Evolutionary conservation across 2,888 invertebrate genomes (phyloP), one percentile per base, ranked within the genome.

Genomic region (Selenia dentaria): DNA sequence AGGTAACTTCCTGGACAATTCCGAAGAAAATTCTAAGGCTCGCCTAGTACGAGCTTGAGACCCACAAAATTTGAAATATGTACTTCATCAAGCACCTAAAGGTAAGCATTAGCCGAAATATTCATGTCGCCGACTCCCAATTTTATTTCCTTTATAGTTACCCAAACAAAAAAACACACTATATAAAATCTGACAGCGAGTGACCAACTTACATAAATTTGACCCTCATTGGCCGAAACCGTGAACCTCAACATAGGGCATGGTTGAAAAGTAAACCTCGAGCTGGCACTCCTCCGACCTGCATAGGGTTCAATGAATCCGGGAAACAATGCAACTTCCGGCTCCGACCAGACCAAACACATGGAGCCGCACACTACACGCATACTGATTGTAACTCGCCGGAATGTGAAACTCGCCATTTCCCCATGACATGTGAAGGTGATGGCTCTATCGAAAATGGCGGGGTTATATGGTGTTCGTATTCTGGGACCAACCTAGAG

Each of bases 231-330:
- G 4, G 3, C 4, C 16, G 4, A 42, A 56, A 44, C 51, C 51
- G 51, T 57, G 50, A 51, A 43, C 45, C 53, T 40, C 9, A 34
- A 31, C 20, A 26, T 10, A 43, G 5, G 10, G 6, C 20, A 36
- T 10, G 9, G 5, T 31, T 12, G 11, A 28, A 41, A 33, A n/a
- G 8, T 10, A 24, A 22, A 2, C 5, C 10, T 25, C 1, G 25
- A 8, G 0, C 28, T 5, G 25, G 27, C 42, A 16, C 33, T 48
- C 50, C 40, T 45, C 39, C 65, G 80, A 75, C 83, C 83, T 58
- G 76, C 65, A 82, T 76, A 83, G 64, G 70, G 83, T 79, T 82
- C 85, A 79, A 74, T 80, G 80, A 74, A 77, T 83, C 81, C 77
- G 77, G 83, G 77, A 81, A 82, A 83, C 79, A 75, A 76, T 79